These are phyloP conservation scores for Gnathonemus longibarbis DNA, from an alignment of 2,113 vertebrate genomes.

Conservation along the genomic window DNA sequence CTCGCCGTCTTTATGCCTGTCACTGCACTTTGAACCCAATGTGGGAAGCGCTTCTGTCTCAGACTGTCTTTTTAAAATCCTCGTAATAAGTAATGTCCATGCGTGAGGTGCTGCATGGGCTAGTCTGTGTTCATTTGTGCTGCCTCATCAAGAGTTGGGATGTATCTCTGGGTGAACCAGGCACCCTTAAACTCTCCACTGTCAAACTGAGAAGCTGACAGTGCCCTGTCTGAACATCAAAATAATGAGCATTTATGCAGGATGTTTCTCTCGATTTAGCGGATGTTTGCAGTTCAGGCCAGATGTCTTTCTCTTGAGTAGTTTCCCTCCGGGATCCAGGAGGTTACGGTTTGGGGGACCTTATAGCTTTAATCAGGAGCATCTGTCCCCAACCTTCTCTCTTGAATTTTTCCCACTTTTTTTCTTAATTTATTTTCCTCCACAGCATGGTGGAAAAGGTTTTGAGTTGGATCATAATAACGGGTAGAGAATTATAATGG, in stretches of 20 bases:
- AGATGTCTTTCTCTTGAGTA: constrained; percentile 53
- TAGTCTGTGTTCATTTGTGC: not conserved
- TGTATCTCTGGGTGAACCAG: not conserved
- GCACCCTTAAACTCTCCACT: not conserved
- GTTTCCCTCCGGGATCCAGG: constrained; percentile 27
- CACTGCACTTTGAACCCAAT: not conserved
- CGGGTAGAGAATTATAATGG: not conserved
- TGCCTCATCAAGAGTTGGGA: not conserved
- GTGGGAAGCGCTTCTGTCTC: not conserved
- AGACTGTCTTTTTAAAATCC: not conserved
- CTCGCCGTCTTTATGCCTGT: not conserved
- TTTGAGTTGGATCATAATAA: constrained; percentile 21
- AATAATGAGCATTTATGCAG: not conserved
- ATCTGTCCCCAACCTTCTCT: constrained; percentile 36
- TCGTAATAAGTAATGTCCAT: not conserved
- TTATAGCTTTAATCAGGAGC: constrained; percentile 60
- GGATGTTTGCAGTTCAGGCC: constrained; percentile 54
- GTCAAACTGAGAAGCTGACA: not conserved
- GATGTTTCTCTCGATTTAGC: not conserved
- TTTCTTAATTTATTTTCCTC: constrained; percentile 17
- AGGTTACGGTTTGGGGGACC: constrained; percentile 43
- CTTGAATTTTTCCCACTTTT: constrained; percentile 19
- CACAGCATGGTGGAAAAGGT: constrained; percentile 1
- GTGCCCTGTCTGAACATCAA: not conserved
- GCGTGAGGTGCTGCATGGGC: not conserved